These are phyloP conservation scores for Pocillopora verrucosa DNA, from an alignment of 64 coral and sea anemone species.

Conservation along the genomic window DNA sequence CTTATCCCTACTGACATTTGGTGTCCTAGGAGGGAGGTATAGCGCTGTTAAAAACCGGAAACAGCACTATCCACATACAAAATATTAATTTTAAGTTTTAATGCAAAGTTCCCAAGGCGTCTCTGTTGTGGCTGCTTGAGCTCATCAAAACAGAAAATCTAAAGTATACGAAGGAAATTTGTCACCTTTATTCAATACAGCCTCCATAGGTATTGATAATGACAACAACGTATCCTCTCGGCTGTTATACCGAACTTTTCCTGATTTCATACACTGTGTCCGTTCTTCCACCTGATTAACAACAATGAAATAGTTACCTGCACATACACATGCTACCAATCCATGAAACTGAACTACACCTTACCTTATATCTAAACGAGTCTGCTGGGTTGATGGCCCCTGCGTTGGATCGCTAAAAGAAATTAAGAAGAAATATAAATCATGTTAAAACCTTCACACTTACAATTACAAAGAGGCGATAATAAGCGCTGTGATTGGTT, in stretches of 20 bases:
- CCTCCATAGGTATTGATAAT: conserved; percentile 82
- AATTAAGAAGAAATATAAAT: not conserved
- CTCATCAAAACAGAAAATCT: not conserved
- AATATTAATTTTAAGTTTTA: too few species aligned
- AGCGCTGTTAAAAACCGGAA: too few species aligned
- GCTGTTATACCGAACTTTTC: conserved; percentile 83
- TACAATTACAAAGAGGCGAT: too few species aligned
- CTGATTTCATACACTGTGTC: conserved; percentile 84
- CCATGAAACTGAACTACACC: not conserved
- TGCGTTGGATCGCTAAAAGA: conserved; percentile 63
- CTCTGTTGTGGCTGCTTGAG: not conserved
- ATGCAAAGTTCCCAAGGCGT: not conserved
- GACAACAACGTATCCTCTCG: conserved; percentile 83
- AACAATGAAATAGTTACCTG: not conserved
- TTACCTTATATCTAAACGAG: conserved; percentile 87
- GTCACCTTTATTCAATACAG: conserved; percentile 92
- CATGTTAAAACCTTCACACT: too few species aligned
- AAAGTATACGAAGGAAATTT: not conserved
- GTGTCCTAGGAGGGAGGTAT: too few species aligned
- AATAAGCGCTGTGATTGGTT: too few species aligned
- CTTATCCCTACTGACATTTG: too few species aligned
- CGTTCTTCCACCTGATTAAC: conserved; percentile 80
- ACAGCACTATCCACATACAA: too few species aligned
- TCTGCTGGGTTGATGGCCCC: conserved; percentile 73
- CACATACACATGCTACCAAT: too few species aligned